These are phyloP conservation scores for Oscheius onirici DNA, from an alignment of 2,888 invertebrate species.

Conservation along the genomic window DNA sequence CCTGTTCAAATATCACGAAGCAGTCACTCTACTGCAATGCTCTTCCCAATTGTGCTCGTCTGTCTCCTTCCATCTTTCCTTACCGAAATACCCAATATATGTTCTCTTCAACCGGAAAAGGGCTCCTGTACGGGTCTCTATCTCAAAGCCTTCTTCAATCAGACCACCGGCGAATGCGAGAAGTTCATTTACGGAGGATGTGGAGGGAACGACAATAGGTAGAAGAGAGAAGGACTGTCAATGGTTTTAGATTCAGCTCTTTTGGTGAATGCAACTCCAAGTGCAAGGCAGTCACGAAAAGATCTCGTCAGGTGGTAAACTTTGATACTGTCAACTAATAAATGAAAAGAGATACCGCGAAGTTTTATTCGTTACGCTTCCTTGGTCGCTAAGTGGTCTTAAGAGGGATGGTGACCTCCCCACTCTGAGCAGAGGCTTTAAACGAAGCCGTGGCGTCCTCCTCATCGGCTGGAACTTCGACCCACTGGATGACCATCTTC, in stretches of 20 bases:
- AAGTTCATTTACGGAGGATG: conserved; percentile 1
- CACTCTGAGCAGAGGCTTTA: neutral
- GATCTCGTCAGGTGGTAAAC: too few relatives aligned
- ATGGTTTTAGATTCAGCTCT: too few relatives aligned
- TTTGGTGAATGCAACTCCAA: too few relatives aligned
- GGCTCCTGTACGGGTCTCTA: too few relatives aligned
- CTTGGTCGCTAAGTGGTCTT: neutral
- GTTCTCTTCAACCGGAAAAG: too few relatives aligned
- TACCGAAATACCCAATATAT: too few relatives aligned
- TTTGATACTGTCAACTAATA: neutral
- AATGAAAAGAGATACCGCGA: neutral
- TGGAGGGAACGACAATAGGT: neutral
- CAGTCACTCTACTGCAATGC: too few relatives aligned
- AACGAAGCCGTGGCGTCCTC: conserved; percentile 11
- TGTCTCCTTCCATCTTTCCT: too few relatives aligned
- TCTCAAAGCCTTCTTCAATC: neutral
- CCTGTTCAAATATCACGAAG: too few relatives aligned
- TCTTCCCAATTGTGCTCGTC: too few relatives aligned
- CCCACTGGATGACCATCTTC: conserved; percentile 17
- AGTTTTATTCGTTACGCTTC: neutral
- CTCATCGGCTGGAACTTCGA: conserved; percentile 7
- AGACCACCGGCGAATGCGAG: neutral
- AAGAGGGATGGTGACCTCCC: neutral
- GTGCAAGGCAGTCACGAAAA: too few relatives aligned
- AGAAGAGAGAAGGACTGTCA: too few relatives aligned